Evolutionary conservation across 2,888 invertebrate species (phyloP).

Genomic region (Acleris sparsana): DNA sequence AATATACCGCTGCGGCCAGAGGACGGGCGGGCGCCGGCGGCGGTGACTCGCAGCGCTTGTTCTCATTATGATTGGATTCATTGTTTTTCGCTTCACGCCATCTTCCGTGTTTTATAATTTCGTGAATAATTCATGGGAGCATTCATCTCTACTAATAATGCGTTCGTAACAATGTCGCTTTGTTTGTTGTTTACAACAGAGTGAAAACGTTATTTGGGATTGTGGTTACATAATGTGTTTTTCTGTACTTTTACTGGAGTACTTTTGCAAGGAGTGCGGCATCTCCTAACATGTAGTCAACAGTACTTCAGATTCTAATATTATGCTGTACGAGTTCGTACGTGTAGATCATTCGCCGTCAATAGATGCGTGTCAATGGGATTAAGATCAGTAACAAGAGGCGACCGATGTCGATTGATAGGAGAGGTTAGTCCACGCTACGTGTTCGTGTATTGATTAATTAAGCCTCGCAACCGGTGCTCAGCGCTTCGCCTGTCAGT

Average conservation of each 20-base stretch:
- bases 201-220: constrained; percentile 6
- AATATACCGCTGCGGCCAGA: not conserved
- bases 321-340: constrained; percentile 1
- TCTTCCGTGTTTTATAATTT: constrained; percentile 57
- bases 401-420: constrained; percentile 22
- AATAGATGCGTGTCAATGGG: constrained; percentile 29
- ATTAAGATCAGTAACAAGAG: constrained; percentile 35
- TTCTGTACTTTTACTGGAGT: not conserved
- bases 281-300: not conserved
- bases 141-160: constrained; percentile 42
- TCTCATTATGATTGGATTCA: constrained; percentile 59
- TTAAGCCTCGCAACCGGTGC: constrained; percentile 29
- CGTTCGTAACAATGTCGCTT: constrained; percentile 22
- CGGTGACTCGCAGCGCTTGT: constrained; percentile 43
- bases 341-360: not conserved
- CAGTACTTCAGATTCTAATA: not conserved
- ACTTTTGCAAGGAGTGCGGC: not conserved
- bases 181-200: constrained; percentile 16
- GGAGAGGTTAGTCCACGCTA: constrained; percentile 13
- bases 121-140: constrained; percentile 57
- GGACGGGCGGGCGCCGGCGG: constrained; percentile 15
- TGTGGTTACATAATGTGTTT: not conserved
- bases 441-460: constrained; percentile 34
- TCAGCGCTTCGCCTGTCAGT: constrained; percentile 24
- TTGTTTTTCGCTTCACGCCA: constrained; percentile 60